Conservation (phyloP, 30 jellyfish, hydroid and myxozoan species). For the Turritopsis dohrnii region DNA sequence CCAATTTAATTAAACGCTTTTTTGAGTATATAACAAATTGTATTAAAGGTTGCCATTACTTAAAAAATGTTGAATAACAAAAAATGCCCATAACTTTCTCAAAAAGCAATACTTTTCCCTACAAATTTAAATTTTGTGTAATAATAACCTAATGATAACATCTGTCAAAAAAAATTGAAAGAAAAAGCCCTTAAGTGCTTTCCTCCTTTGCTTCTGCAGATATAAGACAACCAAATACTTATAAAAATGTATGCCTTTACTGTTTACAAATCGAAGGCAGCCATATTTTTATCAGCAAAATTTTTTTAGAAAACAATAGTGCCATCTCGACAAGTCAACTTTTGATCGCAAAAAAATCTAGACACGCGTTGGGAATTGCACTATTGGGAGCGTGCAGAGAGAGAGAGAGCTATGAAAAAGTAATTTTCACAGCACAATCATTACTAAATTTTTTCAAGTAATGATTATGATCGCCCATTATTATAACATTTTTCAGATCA, state of each 20-base stretch:
- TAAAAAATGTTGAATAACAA: no score
- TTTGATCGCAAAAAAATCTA: not conserved
- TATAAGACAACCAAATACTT: not conserved
- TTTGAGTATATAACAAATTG: no score
- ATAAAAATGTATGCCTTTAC: not conserved
- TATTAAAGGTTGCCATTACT: no score
- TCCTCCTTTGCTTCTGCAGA: not conserved
- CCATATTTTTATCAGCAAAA: not conserved
- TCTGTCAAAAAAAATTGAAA: no score
- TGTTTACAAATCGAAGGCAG: not conserved
- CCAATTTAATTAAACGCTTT: no score
- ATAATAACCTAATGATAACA: no score
- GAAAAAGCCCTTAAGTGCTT: not conserved
- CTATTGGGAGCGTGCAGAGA: not conserved
- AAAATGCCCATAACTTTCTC: no score
- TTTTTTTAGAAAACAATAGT: not conserved
- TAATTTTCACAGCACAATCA: not conserved
- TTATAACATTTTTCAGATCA: not conserved
- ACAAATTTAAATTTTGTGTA: no score
- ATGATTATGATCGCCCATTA: no score
- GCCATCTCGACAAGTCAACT: not conserved
- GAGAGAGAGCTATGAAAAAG: not conserved
- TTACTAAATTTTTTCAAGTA: no score
- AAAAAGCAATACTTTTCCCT: no score
- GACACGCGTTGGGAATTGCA: not conserved